Evolutionary conservation across 1,140 invertebrate species (phyloP), one percentile per base, ranked within the genome.

Genomic region (Drosophila bocqueti): DNA sequence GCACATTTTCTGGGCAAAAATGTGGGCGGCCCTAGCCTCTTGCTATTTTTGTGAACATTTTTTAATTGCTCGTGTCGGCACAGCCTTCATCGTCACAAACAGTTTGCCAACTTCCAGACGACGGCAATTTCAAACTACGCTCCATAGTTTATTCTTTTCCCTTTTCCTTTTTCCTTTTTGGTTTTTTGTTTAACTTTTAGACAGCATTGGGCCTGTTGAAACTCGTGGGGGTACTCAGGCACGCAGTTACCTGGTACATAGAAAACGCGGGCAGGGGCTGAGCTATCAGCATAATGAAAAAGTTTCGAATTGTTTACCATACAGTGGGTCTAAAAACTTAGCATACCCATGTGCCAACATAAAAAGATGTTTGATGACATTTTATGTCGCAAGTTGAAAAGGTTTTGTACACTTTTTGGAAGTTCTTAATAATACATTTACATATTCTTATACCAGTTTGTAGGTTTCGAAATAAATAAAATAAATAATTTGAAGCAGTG

Each of bases 261-360:
- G 69, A 60, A 38, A 47, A 29, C 24, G 47, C 18, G 55, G 50
- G 36, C 36, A 31, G 49, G 29, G 60, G 18, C 63, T 52, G 34
- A 67, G 58, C 84, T 81, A 87, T 87, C 83, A 87, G 81, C 83
- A 89, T 89, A 87, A 87, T 87, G 83, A 89, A 84, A 73, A 87
- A 87, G 76, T 87, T 89, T 83, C 76, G 67, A 83, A 83, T 81
- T 86, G 72, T 83, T 83, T 73, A 50, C 69, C 60, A 34, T 64
- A 87, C 83, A 89, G 79, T 87, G 84, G 83, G 84, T 49, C 21
- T 36, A 26, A 72, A 47, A 64, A 42, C 40, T 42, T 18, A 45
- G 42, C 42, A 34, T 36, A 40, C 34, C 18, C 43, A 31, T 49
- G 54, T 36, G 31, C 18, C 15, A 45, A 63, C 34, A 43, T 60